Evolutionary conservation across 23 tunicate genomes (phyloP).

Genomic region (Diplosoma virens): DNA sequence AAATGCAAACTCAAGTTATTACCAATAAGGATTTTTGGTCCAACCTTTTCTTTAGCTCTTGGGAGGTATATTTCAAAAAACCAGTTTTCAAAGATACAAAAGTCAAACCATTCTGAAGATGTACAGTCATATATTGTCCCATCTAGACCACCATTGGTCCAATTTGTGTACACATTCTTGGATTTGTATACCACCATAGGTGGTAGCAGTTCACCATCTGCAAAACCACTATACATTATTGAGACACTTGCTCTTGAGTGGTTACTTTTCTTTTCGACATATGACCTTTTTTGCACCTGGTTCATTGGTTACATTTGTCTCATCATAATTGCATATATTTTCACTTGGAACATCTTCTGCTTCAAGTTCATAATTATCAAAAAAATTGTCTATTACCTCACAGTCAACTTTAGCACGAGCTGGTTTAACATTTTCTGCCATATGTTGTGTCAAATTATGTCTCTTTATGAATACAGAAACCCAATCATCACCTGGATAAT

Average conservation of each 20-base stretch:
- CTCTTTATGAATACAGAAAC: not conserved
- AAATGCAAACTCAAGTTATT: constrained; percentile 27
- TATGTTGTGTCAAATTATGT: constrained; percentile 8
- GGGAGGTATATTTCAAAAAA: constrained; percentile 8
- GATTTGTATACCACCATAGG: constrained; percentile 29
- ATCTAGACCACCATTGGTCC: constrained; percentile 16
- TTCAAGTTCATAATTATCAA: constrained; percentile 4
- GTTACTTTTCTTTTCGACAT: not conserved
- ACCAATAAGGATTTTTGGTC: constrained; percentile 18
- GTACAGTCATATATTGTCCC: constrained; percentile 21
- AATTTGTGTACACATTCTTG: not conserved
- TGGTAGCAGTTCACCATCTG: constrained; percentile 20
- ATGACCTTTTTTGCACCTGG: constrained; percentile 25
- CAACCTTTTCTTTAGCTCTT: not conserved
- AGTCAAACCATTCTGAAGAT: constrained; percentile 6
- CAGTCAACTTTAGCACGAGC: not conserved
- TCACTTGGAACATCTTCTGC: not conserved
- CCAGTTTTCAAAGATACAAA: constrained; percentile 5
- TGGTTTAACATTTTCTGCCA: constrained; percentile 10
- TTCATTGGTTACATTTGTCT: constrained; percentile 26
- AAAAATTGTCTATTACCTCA: not conserved
- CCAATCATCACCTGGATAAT: constrained; percentile 31
- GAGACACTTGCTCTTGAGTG: constrained; percentile 22
- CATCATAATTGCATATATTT: constrained; percentile 34
- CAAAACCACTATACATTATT: constrained; percentile 26